Percentiles rank a stretch among this genome's conserved stretches.
phyloP scores from a whole-genome alignment of 2,113 vertebrate genomes.

The Sander vitreus region DNA sequence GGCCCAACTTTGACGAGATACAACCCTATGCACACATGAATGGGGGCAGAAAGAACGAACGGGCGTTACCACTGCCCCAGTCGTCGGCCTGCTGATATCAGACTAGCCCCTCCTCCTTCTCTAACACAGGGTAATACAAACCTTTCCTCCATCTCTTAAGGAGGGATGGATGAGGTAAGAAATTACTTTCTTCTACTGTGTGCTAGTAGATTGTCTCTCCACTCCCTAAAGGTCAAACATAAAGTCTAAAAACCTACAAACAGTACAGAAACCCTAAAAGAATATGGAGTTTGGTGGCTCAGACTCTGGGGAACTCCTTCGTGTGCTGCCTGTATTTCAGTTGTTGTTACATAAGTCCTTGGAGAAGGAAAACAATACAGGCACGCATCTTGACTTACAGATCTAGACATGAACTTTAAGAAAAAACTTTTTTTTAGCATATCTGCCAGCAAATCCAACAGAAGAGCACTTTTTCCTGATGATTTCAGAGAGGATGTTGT shows the following conservation, averaged over 20 bases:
- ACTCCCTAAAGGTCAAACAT: constrained; percentile 60
- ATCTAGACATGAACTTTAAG: constrained; percentile 57
- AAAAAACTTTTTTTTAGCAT: constrained; percentile 76
- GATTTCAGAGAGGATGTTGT: constrained; percentile 71
- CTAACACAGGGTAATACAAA: constrained; percentile 73
- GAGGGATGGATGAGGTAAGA: constrained; percentile 59
- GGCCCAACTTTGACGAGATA: constrained; percentile 93
- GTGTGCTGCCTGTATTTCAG: constrained; percentile 61
- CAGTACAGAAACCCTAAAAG: constrained; percentile 78
- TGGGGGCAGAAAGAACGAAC: constrained; percentile 94
- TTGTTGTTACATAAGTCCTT: constrained; percentile 59
- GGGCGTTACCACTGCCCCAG: constrained; percentile 95
- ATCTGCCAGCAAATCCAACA: constrained; percentile 89
- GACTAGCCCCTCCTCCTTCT: constrained; percentile 61
- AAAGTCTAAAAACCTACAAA: constrained; percentile 55
- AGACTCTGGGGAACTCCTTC: constrained; percentile 72
- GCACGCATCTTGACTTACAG: constrained; percentile 65
- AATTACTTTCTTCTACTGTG: constrained; percentile 88
- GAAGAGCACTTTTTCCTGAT: constrained; percentile 85
- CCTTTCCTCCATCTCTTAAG: constrained; percentile 61
- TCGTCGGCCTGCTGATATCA: constrained; percentile 97
- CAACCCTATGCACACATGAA: constrained; percentile 99
- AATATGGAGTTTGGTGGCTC: constrained; percentile 81
- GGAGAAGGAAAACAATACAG: constrained; percentile 63
- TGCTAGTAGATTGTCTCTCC: constrained; percentile 87